A percentile compares a stretch with the other conserved stretches of the same genome.
Conservation (phyloP, 1,140 invertebrate genomes). For the Lamellibrachia luymesi region DNA sequence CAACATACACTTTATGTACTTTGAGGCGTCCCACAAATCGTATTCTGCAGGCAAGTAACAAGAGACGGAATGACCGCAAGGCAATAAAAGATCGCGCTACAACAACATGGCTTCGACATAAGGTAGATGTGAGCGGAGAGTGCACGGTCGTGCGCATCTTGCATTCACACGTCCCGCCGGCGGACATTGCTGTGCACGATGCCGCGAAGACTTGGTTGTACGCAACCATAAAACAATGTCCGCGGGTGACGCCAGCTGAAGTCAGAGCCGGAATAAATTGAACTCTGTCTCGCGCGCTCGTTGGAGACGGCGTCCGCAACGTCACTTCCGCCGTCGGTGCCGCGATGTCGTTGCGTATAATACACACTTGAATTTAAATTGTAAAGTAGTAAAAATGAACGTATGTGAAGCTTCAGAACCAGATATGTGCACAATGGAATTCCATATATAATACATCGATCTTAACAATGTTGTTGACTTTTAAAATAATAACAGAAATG, state of each 20-base stretch:
- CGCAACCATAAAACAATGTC: neutral
- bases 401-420: too few species aligned
- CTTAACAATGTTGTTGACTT: too few species aligned
- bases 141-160: neutral
- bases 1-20: neutral
- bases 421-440: too few species aligned
- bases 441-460: too few species aligned
- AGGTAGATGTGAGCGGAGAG: neutral
- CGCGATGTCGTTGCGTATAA: too few species aligned
- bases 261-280: neutral
- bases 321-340: too few species aligned
- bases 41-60: neutral
- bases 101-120: neutral
- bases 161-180: neutral
- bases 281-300: neutral
- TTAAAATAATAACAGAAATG: too few species aligned
- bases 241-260: neutral
- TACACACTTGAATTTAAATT: too few species aligned
- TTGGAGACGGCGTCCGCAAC: too few species aligned
- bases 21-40: neutral
- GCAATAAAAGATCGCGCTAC: neutral
- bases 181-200: neutral
- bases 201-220: neutral
- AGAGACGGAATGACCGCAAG: neutral
- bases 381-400: too few species aligned